Base-by-base conservation (phyloP, 2,888 invertebrate species). In the Dioctria rufipes region DNA sequence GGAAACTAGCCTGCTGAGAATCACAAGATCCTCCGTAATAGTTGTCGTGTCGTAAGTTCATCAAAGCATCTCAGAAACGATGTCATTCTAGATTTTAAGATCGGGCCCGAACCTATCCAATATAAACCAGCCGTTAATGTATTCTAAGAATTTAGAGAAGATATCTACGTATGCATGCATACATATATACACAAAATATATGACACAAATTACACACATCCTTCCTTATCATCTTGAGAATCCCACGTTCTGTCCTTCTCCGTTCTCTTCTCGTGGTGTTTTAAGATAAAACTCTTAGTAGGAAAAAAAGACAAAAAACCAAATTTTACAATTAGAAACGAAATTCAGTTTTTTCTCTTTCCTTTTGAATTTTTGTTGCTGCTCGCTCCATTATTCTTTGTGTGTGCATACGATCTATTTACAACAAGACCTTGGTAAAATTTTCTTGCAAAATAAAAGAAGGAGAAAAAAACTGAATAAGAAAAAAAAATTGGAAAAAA, bases 271-370 rank as follows among this genome's bases (percentile, higher is more conserved):
- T 39, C 11, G n/a, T 49, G 25, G 25, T 25, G 25, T 25, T 25
- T 25, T 25, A 25, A 25, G 25, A 25, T 25, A 46, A 25, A 69
- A 69, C 37, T 13, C 49, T 6, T 43, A n/a, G 49, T 49, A 6
- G 9, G 46, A 4, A 67, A 67, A 46, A 25, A 25, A 25, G n/a
- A 25, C 25, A 25, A 25, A 25, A 25, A 25, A 67, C 54, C 49
- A 54, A 51, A 39, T 40, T 58, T 71, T 40, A 71, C 71, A 71
- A 71, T 71, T 71, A 71, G 71, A 54, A 25, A 71, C 54, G 71
- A 71, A 71, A 51, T 39, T 71, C 8, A 51, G 49, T 71, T 58
- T 40, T 71, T 71, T 54, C 40, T 71, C 54, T 71, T 25, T 71
- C 71, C 54, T 71, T 40, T 54, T 39, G 5, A 71, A n/a, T 40